phyloP scores from a whole-genome alignment of 2,113 vertebrate species.

The Hippopotamus amphibius region DNA sequence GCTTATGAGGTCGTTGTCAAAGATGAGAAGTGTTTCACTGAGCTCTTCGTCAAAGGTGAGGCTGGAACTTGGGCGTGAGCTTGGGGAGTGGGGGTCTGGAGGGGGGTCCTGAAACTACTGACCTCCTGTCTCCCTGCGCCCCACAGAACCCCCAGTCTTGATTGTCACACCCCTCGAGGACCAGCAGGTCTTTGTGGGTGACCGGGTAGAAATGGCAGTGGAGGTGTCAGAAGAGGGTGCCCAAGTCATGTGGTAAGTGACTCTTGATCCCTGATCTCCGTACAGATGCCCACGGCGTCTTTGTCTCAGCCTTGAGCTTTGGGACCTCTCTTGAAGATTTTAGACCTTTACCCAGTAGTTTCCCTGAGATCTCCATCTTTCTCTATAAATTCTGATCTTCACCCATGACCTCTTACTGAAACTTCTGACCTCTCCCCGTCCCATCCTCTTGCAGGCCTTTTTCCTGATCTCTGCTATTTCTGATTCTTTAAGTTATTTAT shows the following conservation, averaged over 20 bases:
- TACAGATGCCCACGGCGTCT: background rate
- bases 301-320: background rate
- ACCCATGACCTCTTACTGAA: background rate
- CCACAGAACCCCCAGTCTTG: constrained; percentile 91
- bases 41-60: constrained; percentile 94
- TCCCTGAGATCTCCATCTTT: background rate
- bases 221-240: constrained; percentile 96
- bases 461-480: background rate
- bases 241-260: constrained; percentile 92
- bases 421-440: background rate
- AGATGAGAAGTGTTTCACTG: constrained; percentile 92
- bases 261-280: background rate
- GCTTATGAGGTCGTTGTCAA: constrained; percentile 91
- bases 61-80: too few relatives aligned
- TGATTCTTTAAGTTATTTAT: background rate
- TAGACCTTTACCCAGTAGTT: background rate
- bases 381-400: background rate
- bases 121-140: background rate
- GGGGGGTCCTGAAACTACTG: background rate
- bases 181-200: constrained; percentile 91
- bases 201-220: constrained; percentile 93
- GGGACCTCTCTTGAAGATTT: background rate
- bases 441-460: background rate
- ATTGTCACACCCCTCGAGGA: constrained; percentile 93
- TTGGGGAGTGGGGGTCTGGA: accelerated